Percentiles rank a stretch among this genome's conserved stretches.
phyloP scores from a whole-genome alignment of 53 echinoderm and acorn worm genomes.

The Paelopatides confundens region DNA sequence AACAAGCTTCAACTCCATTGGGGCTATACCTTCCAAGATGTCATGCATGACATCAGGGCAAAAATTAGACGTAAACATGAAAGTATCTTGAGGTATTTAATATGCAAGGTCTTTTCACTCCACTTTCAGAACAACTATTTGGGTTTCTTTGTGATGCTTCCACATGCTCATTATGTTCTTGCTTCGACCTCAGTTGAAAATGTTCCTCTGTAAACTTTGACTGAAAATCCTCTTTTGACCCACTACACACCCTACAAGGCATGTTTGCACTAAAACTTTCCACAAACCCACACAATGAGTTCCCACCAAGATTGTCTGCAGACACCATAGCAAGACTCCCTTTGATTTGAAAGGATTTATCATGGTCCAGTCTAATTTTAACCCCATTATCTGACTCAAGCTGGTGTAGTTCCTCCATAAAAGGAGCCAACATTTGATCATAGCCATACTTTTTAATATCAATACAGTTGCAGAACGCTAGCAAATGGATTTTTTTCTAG shows the following conservation, averaged over 20 bases:
- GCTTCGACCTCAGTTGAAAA: constrained; percentile 64
- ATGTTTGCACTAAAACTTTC: constrained; percentile 70
- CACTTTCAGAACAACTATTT: constrained; percentile 48
- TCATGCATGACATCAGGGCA: constrained; percentile 78
- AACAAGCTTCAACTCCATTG: constrained; percentile 67
- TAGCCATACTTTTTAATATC: constrained; percentile 71
- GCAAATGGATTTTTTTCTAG: constrained; percentile 55
- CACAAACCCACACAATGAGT: constrained; percentile 69
- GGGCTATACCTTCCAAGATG: constrained; percentile 68
- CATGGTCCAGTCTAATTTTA: constrained; percentile 22
- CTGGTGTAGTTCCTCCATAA: constrained; percentile 59
- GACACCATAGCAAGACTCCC: constrained; percentile 52
- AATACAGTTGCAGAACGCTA: constrained; percentile 44
- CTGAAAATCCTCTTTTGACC: constrained; percentile 35
- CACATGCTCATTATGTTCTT: constrained; percentile 59
- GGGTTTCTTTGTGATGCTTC: constrained; percentile 13
- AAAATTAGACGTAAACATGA: constrained; percentile 52
- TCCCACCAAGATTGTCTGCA: constrained; percentile 67
- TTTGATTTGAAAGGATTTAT: constrained; percentile 21
- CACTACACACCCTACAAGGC: constrained; percentile 65
- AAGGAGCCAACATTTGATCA: constrained; percentile 54
- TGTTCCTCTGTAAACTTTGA: constrained; percentile 59
- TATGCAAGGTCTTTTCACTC: constrained; percentile 38
- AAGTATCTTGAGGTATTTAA: constrained; percentile 58
- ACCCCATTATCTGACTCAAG: constrained; percentile 64